These are phyloP conservation scores for Peromyscus aztecus DNA, from an alignment of 2,797 vertebrate genomes.

Conservation along the genomic window DNA sequence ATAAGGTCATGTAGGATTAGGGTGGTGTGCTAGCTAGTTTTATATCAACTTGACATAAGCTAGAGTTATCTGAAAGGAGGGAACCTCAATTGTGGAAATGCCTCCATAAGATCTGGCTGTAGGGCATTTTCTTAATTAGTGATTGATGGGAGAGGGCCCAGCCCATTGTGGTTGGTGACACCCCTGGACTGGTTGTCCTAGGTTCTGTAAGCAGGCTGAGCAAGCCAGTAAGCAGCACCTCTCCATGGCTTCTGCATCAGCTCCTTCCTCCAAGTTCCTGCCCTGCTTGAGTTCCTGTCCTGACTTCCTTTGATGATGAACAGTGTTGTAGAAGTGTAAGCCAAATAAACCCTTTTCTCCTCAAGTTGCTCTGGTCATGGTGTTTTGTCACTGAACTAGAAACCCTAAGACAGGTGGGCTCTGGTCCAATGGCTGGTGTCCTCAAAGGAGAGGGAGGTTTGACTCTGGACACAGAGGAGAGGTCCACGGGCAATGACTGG, in stretches of 20 bases:
- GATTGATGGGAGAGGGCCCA: background rate
- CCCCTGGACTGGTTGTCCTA: background rate
- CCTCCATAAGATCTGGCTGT: background rate
- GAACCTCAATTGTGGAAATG: background rate
- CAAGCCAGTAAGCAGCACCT: background rate
- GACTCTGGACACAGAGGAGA: background rate
- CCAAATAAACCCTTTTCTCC: background rate
- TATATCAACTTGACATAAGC: background rate
- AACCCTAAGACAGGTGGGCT: background rate
- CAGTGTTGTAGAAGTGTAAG: background rate
- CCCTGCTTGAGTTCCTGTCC: background rate
- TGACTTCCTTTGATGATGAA: background rate
- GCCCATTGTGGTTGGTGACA: background rate
- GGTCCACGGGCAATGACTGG: background rate
- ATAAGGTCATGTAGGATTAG: background rate
- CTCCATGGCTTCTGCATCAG: background rate
- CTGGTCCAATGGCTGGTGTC: background rate
- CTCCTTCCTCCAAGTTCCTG: background rate
- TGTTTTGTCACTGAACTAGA: background rate
- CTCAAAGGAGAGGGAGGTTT: slow-evolving; percentile 1
- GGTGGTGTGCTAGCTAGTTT: background rate
- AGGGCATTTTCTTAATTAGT: background rate
- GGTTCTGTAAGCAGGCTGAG: background rate
- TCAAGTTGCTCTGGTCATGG: background rate
- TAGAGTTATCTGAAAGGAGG: background rate